Evolutionary conservation across 2,113 vertebrate genomes (phyloP).

Genomic region (Corythoichthys haematopterus): DNA sequence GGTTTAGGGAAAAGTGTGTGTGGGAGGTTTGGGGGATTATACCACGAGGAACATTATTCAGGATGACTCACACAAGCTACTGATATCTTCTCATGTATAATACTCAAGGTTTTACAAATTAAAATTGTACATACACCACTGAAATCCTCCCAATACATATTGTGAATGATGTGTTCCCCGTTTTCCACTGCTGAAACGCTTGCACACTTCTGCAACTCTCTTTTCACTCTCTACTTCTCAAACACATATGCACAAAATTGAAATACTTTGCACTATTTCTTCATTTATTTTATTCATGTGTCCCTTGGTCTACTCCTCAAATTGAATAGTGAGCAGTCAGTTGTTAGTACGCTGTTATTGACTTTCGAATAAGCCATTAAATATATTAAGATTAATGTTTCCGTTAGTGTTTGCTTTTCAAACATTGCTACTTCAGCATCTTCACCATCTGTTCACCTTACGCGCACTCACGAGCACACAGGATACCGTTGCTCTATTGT

Average conservation of each 20-base stretch:
- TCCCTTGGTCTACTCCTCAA: background rate
- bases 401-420: background rate
- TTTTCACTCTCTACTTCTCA: background rate
- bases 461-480: background rate
- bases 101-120: too few relatives aligned
- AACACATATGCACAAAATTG: background rate
- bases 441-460: background rate
- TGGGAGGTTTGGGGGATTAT: background rate
- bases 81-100: too few relatives aligned
- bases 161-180: too few relatives aligned
- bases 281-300: too few relatives aligned
- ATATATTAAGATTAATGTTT: background rate
- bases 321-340: background rate
- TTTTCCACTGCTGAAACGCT: background rate
- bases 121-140: background rate
- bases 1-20: background rate
- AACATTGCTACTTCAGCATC: background rate
- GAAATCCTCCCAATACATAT: background rate
- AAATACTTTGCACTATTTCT: background rate
- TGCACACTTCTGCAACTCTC: background rate
- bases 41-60: background rate
- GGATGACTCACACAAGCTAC: too few relatives aligned
- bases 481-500: accelerated
- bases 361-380: background rate
- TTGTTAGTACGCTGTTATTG: background rate